Evolutionary conservation across 2,888 invertebrate species (phyloP).

Genomic region (Drosophila melanosoma): DNA sequence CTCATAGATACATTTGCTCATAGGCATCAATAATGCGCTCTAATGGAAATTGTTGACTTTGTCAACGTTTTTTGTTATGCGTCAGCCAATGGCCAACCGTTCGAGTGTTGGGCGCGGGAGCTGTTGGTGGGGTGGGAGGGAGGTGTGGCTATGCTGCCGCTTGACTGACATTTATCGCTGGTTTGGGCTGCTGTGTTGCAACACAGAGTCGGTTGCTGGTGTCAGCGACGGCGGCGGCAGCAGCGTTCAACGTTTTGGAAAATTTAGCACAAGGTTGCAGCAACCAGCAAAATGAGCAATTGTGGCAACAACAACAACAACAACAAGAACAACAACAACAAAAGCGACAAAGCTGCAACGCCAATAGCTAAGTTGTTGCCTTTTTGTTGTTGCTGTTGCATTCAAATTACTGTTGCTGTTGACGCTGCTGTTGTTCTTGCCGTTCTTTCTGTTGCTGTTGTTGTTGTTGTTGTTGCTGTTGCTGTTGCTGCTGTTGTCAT

Average conservation of each 20-base stretch:
- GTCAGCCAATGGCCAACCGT: slow-evolving; percentile 52
- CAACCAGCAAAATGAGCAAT: slow-evolving; percentile 78
- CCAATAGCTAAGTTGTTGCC: slow-evolving; percentile 55
- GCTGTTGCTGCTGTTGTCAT: slow-evolving; percentile 58
- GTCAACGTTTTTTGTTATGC: slow-evolving; percentile 60
- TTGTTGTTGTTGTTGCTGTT: slow-evolving; percentile 16
- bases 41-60: slow-evolving; percentile 73
- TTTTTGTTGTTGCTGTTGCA: slow-evolving; percentile 50
- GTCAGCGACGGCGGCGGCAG: slow-evolving; percentile 47
- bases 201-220: slow-evolving; percentile 46
- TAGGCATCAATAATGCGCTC: slow-evolving; percentile 79
- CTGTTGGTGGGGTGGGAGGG: slow-evolving; percentile 8
- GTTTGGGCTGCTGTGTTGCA: slow-evolving; percentile 51
- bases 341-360: slow-evolving; percentile 58
- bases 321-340: slow-evolving; percentile 37
- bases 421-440: slow-evolving; percentile 39
- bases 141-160: slow-evolving; percentile 60
- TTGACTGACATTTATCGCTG: slow-evolving; percentile 81
- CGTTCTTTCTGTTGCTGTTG: slow-evolving; percentile 51
- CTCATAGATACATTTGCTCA: slow-evolving; percentile 76
- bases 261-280: slow-evolving; percentile 81
- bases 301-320: slow-evolving; percentile 71
- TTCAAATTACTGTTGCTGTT: slow-evolving; percentile 59
- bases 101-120: slow-evolving; percentile 1
- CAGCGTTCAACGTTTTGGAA: slow-evolving; percentile 79